Evolutionary conservation across 2,113 vertebrate species (phyloP), one percentile per base, ranked within the genome.

Genomic region (Noctilio leporinus): DNA sequence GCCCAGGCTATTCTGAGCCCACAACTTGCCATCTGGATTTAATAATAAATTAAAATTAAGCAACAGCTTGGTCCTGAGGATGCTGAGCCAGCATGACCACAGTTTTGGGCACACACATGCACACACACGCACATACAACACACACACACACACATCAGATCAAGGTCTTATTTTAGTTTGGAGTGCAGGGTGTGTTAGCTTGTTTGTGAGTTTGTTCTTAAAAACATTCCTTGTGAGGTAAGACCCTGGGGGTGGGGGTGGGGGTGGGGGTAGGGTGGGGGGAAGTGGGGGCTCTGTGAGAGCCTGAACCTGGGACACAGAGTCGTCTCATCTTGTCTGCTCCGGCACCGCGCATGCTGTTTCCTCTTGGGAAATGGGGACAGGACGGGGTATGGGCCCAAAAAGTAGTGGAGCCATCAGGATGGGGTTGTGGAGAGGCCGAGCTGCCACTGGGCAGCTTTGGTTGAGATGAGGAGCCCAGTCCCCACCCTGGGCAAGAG

Each of bases 231-330:
- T 89, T 93, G 87, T 96, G 89, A 96, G 65, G 90, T 93, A 95
- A 95, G 92, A 91, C 91, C 84, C 91, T 38, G 73, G 35, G 24
- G 78, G 35, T 19, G 75, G 7, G 51, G 87, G 78, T n/a, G 72
- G 73, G 19, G 65, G 85, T 64, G 19, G 72, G 86, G 26, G n/a
- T n/a, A n/a, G 51, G 87, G 78, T n/a, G 72, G 73, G 19, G 65
- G 85, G 86, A 22, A 16, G 67, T 4, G 65, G 73, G 88, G 78
- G 82, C 93, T 94, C 93, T 95, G 86, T 70, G 93, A 94, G 72
- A 95, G 75, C 95, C 94, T 93, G 93, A 98, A 98, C 98, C 98
- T 98, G 97, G 98, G 98, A 98, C 96, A 96, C 98, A 98, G 95
- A 98, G 98, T 98, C 97, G 95, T 98, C 97, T 95, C 93, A 76